phyloP scores from a whole-genome alignment of 2,113 vertebrate genomes.

The Macrotus californicus region DNA sequence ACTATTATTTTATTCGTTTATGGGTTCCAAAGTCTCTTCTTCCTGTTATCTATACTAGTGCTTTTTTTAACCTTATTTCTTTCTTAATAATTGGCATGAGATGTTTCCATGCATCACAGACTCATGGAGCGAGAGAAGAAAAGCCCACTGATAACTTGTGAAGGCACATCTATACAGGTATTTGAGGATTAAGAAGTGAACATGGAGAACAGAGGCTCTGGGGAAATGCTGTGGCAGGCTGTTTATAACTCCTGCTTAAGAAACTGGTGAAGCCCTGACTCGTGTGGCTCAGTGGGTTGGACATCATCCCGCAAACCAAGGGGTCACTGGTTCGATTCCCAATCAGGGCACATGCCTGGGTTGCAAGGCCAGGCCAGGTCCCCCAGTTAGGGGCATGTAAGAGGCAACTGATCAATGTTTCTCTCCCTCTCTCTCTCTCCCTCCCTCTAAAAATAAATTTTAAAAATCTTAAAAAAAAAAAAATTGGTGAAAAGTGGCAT shows the following conservation, averaged over 20 bases:
- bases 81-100: background rate
- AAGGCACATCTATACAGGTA: background rate
- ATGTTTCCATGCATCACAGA: background rate
- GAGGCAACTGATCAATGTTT: too few relatives aligned
- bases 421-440: too few relatives aligned
- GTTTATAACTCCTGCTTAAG: background rate
- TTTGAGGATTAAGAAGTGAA: background rate
- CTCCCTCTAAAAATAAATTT: too few relatives aligned
- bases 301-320: too few relatives aligned
- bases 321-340: too few relatives aligned
- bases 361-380: too few relatives aligned
- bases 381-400: too few relatives aligned
- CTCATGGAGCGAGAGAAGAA: background rate
- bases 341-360: too few relatives aligned
- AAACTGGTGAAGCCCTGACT: background rate
- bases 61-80: background rate
- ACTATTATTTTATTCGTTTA: background rate
- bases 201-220: background rate
- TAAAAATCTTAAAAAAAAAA: background rate
- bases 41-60: background rate
- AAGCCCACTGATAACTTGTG: background rate
- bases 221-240: background rate
- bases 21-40: slow-evolving; percentile 7
- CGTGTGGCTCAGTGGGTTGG: too few relatives aligned
- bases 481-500: background rate